Evolutionary conservation across 2,797 vertebrate species (phyloP), one percentile per base, ranked within the genome.

Genomic region (Tinamus major): DNA sequence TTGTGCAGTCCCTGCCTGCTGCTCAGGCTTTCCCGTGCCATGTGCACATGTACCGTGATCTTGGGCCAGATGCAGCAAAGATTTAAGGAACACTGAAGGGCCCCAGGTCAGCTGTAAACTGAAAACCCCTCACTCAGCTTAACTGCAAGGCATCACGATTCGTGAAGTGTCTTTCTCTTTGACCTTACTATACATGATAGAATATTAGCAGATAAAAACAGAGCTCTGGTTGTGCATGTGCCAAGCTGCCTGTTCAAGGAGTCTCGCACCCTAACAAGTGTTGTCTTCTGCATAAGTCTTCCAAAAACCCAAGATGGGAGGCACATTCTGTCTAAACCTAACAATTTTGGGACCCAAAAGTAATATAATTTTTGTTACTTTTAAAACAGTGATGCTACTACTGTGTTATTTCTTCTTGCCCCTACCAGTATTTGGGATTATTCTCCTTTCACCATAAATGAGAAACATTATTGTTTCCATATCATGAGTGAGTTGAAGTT

Each of bases 41-140:
- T 53, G 31, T 33, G 29, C 6, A 35, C 0, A 0, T n/a, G 5
- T 20, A 10, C n/a, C 41, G 74, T 55, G 78, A 55, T 39, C 18
- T 56, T 33, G 46, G 35, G 19, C 16, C 58, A 74, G 44, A 41
- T 64, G 70, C 67, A 26, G 59, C 14, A 44, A 87, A 63, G 31
- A 53, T 68, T 58, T 18, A 64, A 31, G 58, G 77, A 56, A 71
- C 85, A 80, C 9, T 23, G 11, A 70, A 92, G 27, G 31, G 29
- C 41, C 2, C 26, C 42, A 86, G 15, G 14, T 56, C n/a, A 85
- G 39, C 35, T 15, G 21, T 14, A 44, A 23, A 31, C 21, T 33
- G 51, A 53, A 69, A 74, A 69, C n/a, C 3, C 3, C 4, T 77
- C 23, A 48, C 9, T 27, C 9, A 1, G 6, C 49, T 87, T 62